phyloP scores from a whole-genome alignment of 2,888 invertebrate species.

The Eutolmus rufibarbis region DNA sequence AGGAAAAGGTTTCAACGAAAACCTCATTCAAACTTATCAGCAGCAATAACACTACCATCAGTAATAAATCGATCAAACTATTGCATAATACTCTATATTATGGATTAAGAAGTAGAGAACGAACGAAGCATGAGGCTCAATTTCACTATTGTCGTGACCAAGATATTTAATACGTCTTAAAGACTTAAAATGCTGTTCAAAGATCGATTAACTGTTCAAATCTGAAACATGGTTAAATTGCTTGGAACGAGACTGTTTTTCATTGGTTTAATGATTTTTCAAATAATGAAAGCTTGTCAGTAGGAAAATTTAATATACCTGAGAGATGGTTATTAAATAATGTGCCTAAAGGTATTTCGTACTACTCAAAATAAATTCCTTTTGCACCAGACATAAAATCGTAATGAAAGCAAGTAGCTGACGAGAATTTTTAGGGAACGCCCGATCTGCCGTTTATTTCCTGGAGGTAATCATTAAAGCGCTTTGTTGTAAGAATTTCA shows the following conservation, averaged over 20 bases:
- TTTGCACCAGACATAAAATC: background rate
- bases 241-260: background rate
- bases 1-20: background rate
- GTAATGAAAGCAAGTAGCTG: background rate
- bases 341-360: background rate
- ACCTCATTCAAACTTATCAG: background rate
- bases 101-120: background rate
- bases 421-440: background rate
- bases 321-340: background rate
- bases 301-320: background rate
- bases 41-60: background rate
- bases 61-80: background rate
- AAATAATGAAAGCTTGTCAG: background rate
- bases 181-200: background rate
- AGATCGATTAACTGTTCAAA: background rate
- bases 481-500: background rate
- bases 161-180: background rate
- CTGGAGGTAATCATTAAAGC: background rate
- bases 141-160: background rate
- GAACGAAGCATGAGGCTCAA: background rate
- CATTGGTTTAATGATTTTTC: background rate
- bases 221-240: background rate
- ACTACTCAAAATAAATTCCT: background rate
- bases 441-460: background rate
- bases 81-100: background rate